Evolutionary conservation across 2,797 vertebrate species (phyloP), one percentile per base, ranked within the genome.

Genomic region (Balearica regulorum): DNA sequence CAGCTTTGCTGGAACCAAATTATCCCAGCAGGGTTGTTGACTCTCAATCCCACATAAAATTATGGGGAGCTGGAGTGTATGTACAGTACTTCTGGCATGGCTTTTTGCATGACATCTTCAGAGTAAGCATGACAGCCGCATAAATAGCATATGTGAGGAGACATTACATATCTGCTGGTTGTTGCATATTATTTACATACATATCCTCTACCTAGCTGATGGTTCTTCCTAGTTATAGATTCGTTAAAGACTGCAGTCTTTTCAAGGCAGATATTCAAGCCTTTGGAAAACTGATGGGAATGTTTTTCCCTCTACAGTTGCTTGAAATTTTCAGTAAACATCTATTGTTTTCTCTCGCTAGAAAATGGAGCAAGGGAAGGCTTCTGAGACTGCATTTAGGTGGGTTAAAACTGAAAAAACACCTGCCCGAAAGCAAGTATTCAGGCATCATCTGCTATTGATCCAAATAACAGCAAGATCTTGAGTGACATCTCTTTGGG

Each of bases 141-240:
- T 48, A 78, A 96, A 83, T 3, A 93, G 43, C 69, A 48, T 76
- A 58, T 87, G 93, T 48, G 83, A 84, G 93, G 48, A 65, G 83
- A 64, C 28, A 31, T 62, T 37, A 13, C n/a, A 2, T 21, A 16
- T 54, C 83, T 88, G 73, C 80, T 93, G 88, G 83, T 78, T 69
- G 57, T 22, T 94, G 90, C 88, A 62, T 79, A 1, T 37, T 90
- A 93, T 95, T 96, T 96, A 55, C 94, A 91, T 86, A 35, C 25
- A 72, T 87, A 69, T 65, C 77, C 69, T 69, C 66, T 24, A 17
- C 77, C 46, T 70, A 41, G 70, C 83, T 58, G n/a, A 2, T 86
- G 64, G 13, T 9, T 84, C 31, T 72, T 92, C 37, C 44, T 75
- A 46, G 41, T 16, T 22, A 19, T 0, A 20, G 51, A 10, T 54